Base-by-base conservation (phyloP, 2,888 invertebrate species). In the Acleris cristana region DNA sequence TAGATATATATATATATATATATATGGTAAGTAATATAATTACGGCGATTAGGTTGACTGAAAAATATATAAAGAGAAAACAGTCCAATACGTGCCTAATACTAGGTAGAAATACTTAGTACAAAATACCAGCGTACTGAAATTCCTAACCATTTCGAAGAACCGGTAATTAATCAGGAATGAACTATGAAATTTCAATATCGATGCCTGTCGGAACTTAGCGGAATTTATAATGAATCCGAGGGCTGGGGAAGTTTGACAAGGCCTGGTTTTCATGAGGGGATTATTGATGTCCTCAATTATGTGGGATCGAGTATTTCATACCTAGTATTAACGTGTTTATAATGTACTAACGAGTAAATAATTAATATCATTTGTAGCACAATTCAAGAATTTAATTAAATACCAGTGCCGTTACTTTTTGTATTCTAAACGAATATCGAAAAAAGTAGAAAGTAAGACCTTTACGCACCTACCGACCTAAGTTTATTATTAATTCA, bases 121-220 rank as follows among this genome's bases (percentile, higher is more conserved):
- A 16, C 44, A 18, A 19, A 45, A 53, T 56, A 56, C 54, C 58
- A 48, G 44, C 48, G 48, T 51, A 65, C 18, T 60, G 18, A 60
- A 65, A 65, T 65, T 65, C 65, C 49, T 21, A 30, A 19, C 44
- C 54, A 18, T 51, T 52, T 16, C 54, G 16, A 23, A 40, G 49
- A 44, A 21, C 56, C 44, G 49, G 45, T 62, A 66, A 66, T 66
- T 66, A 66, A 66, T 66, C 66, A 62, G 56, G 66, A 66, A 61
- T 62, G 66, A 57, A 66, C 61, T 66, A 66, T 66, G 66, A 56
- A 61, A 66, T 66, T 66, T 57, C 66, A 66, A 66, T 66, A 66
- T 66, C 66, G 61, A 57, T 45, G 66, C 26, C 66, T 62, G 61
- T 51, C 52, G 18, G 61, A 57, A 62, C 56, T 62, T 62, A 30